phyloP scores from a whole-genome alignment of 1,140 invertebrate genomes.

The Metaphire vulgaris region DNA sequence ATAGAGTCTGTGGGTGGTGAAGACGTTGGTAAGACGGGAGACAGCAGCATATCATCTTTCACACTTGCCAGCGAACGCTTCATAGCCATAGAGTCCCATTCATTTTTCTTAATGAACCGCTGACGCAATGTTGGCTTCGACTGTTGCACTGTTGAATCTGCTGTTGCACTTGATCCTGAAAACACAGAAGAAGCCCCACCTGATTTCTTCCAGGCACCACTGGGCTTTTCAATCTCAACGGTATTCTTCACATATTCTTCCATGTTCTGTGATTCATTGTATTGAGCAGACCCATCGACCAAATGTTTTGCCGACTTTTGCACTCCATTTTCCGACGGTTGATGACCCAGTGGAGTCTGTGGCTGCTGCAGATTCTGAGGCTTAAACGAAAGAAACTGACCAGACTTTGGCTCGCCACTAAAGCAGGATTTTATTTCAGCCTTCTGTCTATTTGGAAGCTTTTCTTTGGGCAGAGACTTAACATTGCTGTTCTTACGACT shows the following conservation, averaged over 20 bases:
- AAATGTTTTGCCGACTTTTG: not conserved
- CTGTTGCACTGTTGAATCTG: not conserved
- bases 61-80: not conserved
- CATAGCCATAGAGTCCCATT: not conserved
- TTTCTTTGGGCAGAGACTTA: not conserved
- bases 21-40: not conserved
- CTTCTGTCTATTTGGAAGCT: not conserved
- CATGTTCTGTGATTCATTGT: not conserved
- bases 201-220: not conserved
- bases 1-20: no score
- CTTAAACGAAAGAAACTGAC: not conserved
- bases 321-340: not conserved
- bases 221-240: not conserved
- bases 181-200: not conserved
- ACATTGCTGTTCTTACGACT: not conserved
- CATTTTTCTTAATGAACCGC: not conserved
- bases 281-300: not conserved
- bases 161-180: no score
- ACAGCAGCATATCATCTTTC: not conserved
- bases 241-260: not conserved
- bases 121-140: not conserved
- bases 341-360: not conserved
- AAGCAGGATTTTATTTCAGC: not conserved
- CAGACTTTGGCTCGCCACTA: not conserved
- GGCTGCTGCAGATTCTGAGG: not conserved